Evolutionary conservation across 2,888 invertebrate genomes (phyloP), one percentile per base, ranked within the genome.

Genomic region (Oxystoma pomonae): DNA sequence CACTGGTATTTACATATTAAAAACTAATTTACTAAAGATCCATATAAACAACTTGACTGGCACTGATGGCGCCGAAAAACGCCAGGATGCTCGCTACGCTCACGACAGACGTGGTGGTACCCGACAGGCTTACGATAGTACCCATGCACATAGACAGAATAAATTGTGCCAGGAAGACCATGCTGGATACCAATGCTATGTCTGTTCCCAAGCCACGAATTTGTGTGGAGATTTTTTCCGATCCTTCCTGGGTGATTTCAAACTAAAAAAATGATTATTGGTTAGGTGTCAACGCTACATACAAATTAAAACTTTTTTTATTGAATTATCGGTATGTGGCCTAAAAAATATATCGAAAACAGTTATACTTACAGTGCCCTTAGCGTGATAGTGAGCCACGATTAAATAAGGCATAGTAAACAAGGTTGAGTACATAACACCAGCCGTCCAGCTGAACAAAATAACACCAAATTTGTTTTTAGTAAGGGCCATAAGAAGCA

Each of bases 401-500:
- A 98, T 83, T 49, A 97, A 83, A 76, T 96, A 98, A 1, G 97
- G 97, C 94, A 98, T 94, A 9, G 97, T 98, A 81, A 98, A 98
- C 20, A 98, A 85, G 0, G 97, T 97, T 16, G 97, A 96, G 80
- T 98, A 98, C 95, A 97, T 96, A 57, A 98, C 90, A 1, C 98
- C 97, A 1, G 97, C 96, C 0, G 94, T 90, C 87, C 95, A 93
- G 69, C 96, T 95, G 78, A 95, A 94, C 52, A 95, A 76, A 53
- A 96, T 88, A 0, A 95, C 94, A 2, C 92, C 92, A 16, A 87
- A 84, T 65, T 87, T 88, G 63, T 91, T 89, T 56, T 91, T 86
- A 0, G 90, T 86, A 5, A 90, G 73, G 0, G 93, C 94, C 89
- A 97, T 91, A 69, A 92, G 77, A 65, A 91, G 83, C 94, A 96